phyloP scores from a whole-genome alignment of 2,888 invertebrate genomes.

The Drosophila engyochracea region DNA sequence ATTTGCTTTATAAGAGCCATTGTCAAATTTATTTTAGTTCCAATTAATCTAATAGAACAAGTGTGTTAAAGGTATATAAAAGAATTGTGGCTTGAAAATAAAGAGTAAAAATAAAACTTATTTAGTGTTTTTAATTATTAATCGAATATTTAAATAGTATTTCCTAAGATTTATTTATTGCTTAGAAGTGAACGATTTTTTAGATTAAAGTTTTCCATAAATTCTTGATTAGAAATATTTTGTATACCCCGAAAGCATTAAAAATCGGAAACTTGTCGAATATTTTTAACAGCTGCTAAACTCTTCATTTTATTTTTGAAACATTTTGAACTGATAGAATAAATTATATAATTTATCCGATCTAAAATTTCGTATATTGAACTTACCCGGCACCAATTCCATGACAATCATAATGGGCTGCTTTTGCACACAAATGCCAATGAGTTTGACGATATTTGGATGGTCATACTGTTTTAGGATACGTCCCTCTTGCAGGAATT shows the following conservation, averaged over 20 bases:
- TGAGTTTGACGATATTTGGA: constrained; percentile 97
- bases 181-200: not conserved
- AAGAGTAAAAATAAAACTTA: not conserved
- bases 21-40: too few relatives aligned
- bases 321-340: not conserved
- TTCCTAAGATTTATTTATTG: not conserved
- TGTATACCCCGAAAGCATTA: not conserved
- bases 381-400: constrained; percentile 93
- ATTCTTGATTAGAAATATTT: not conserved
- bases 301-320: not conserved
- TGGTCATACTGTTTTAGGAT: constrained; percentile 98
- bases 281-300: not conserved
- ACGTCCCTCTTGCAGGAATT: constrained; percentile 97
- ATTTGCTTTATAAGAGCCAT: too few relatives aligned
- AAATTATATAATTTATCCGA: not conserved
- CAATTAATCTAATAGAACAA: too few relatives aligned
- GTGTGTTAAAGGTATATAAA: too few relatives aligned
- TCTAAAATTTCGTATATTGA: not conserved
- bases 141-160: not conserved
- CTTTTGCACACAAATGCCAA: constrained; percentile 98
- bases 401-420: constrained; percentile 99
- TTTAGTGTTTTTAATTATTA: not conserved
- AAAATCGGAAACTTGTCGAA: not conserved
- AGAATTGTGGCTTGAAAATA: not conserved
- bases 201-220: not conserved